These are phyloP conservation scores for Albula glossodonta DNA, from an alignment of 2,113 vertebrate species.

Conservation along the genomic window DNA sequence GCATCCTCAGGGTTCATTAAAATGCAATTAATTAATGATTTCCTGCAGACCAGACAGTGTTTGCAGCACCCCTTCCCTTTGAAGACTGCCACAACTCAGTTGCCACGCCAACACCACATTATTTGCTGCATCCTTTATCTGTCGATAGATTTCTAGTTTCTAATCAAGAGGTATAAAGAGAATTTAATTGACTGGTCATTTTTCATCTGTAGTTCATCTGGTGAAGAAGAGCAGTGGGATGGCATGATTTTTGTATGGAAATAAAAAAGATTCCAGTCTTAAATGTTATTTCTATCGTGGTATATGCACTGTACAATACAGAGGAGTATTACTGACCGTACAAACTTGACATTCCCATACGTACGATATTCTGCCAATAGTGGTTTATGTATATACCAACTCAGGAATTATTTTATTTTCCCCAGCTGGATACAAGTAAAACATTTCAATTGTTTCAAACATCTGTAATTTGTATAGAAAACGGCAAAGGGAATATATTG, in stretches of 20 bases:
- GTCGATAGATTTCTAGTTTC: constrained; percentile 65
- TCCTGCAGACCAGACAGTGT: constrained; percentile 85
- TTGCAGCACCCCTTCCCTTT: constrained; percentile 82
- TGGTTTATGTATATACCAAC: background rate
- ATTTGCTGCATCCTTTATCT: constrained; percentile 81
- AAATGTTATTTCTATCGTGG: background rate
- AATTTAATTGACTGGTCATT: constrained; percentile 15
- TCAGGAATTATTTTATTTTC: background rate
- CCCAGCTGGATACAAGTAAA: too few species aligned
- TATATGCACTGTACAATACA: background rate
- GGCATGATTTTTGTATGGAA: background rate
- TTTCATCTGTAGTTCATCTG: background rate
- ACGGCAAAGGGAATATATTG: too few species aligned
- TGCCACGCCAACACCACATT: constrained; percentile 78
- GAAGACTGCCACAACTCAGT: constrained; percentile 79
- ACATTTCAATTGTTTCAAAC: too few species aligned
- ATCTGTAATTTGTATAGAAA: too few species aligned
- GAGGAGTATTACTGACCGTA: background rate
- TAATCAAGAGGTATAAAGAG: constrained; percentile 38
- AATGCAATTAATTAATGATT: constrained; percentile 91
- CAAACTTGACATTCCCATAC: background rate
- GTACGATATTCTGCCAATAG: background rate
- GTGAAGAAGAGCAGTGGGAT: background rate
- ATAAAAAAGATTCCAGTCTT: background rate
- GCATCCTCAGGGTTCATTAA: constrained; percentile 86